These are phyloP conservation scores for Leptinotarsa undecemlineata DNA, from an alignment of 1,140 invertebrate genomes.

Conservation along the genomic window DNA sequence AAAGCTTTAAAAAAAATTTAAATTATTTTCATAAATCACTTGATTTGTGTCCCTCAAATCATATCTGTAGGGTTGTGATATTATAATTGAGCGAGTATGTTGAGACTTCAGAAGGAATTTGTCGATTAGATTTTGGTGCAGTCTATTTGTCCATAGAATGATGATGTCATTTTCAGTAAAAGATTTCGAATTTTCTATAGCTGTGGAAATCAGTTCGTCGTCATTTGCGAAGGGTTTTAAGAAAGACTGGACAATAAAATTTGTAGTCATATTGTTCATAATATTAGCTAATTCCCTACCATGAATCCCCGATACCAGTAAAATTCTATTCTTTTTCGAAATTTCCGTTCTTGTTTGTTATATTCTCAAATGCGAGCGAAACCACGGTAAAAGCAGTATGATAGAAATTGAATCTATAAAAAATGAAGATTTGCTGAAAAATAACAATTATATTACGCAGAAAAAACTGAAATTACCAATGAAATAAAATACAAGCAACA, in stretches of 20 bases:
- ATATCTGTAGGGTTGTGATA: conserved; percentile 1
- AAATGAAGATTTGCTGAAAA: no score
- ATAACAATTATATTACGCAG: no score
- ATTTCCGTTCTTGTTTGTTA: no score
- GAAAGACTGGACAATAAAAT: not conserved
- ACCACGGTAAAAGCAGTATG: no score
- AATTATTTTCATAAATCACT: not conserved
- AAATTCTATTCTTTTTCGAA: no score
- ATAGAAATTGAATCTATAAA: no score
- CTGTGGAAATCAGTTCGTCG: not conserved
- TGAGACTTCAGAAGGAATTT: not conserved
- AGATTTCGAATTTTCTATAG: not conserved
- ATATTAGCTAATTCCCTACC: no score
- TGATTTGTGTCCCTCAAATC: not conserved
- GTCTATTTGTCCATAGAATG: not conserved
- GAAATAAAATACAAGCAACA: no score
- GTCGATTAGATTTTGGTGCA: not conserved
- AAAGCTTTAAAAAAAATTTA: not conserved
- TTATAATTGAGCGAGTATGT: not conserved
- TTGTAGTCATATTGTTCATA: no score
- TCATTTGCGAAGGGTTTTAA: not conserved
- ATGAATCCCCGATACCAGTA: no score
- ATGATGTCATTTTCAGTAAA: not conserved
- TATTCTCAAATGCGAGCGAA: no score
- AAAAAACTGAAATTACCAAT: no score